phyloP scores from a whole-genome alignment of 1,140 invertebrate species.

The Macrobrachium rosenbergii region DNA sequence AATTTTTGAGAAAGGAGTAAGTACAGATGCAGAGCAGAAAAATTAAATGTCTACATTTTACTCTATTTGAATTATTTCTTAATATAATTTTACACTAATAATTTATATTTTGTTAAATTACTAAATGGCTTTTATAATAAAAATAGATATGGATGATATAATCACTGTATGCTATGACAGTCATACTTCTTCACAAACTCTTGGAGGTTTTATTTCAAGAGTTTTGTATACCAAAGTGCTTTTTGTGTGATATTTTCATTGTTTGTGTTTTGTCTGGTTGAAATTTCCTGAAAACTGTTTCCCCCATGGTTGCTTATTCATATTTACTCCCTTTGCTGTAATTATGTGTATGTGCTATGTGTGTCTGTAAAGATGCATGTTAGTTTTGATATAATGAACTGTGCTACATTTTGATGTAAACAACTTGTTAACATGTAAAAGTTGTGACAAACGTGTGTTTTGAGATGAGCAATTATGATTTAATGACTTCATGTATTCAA shows the following conservation, averaged over 20 bases:
- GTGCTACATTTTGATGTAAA: constrained; percentile 10
- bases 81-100: no score
- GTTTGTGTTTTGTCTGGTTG: neutral
- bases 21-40: no score
- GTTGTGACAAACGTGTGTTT: neutral
- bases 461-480: constrained; percentile 8
- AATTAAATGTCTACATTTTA: no score
- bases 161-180: no score
- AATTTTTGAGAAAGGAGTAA: no score
- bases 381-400: constrained; percentile 15
- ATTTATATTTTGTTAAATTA: no score
- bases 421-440: neutral
- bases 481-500: neutral
- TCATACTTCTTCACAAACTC: neutral
- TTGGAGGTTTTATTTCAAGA: constrained; percentile 6
- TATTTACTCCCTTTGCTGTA: neutral
- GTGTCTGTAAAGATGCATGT: neutral
- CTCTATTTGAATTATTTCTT: no score
- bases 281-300: neutral
- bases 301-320: neutral
- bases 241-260: constrained; percentile 22
- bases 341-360: neutral
- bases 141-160: no score
- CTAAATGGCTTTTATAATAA: no score
- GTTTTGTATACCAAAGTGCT: constrained; percentile 38